These are phyloP conservation scores for Prolemur simus DNA, from an alignment of 2,113 vertebrate species.

Conservation along the genomic window DNA sequence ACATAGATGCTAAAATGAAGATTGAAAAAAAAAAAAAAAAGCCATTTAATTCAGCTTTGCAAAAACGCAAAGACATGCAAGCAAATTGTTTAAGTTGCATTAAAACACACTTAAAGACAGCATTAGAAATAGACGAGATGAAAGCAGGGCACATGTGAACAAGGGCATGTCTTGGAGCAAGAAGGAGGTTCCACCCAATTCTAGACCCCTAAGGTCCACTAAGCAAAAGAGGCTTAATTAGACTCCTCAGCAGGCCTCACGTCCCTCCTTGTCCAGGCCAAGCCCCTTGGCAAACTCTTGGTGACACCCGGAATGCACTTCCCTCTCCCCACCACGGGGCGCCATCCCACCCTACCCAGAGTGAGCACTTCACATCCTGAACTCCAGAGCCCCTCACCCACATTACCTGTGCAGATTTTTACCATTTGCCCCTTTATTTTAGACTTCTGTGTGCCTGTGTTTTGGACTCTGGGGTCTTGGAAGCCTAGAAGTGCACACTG, in stretches of 20 bases:
- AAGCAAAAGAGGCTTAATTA: neutral
- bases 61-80: neutral
- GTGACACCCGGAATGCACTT: neutral
- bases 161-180: neutral
- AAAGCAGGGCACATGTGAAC: neutral
- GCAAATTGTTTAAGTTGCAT: neutral
- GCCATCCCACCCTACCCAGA: neutral
- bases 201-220: neutral
- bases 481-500: neutral
- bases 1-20: slow-evolving; percentile 92
- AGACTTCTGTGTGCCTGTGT: neutral
- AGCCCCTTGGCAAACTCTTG: neutral
- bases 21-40: neutral
- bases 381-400: neutral
- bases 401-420: neutral
- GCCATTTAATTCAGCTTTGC: neutral
- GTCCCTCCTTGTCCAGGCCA: neutral
- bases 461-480: no score
- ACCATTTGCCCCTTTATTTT: neutral
- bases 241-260: neutral
- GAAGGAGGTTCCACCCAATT: neutral
- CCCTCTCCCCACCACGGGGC: neutral
- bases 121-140: neutral
- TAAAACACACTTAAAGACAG: neutral
- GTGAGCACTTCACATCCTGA: neutral